Evolutionary conservation across 2,888 invertebrate species (phyloP).

Genomic region (Tetranychus truncatus): DNA sequence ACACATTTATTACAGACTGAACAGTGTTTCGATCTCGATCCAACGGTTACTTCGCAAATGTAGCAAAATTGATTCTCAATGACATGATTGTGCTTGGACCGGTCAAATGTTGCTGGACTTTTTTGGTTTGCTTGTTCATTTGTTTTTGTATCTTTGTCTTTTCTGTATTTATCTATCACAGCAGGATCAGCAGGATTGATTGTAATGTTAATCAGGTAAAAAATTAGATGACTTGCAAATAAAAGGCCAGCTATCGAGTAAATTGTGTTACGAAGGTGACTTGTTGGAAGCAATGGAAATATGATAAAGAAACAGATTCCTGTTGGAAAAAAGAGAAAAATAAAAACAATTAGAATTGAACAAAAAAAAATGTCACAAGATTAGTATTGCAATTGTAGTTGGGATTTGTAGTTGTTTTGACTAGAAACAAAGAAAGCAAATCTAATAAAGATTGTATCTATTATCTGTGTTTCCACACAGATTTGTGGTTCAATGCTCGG

Average conservation of each 20-base stretch:
- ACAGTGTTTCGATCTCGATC: constrained; percentile 74
- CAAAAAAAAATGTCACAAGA: no score
- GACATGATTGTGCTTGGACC: constrained; percentile 68
- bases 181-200: constrained; percentile 69
- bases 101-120: constrained; percentile 45
- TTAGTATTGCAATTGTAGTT: not conserved
- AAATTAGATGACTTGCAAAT: constrained; percentile 50
- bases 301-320: constrained; percentile 50
- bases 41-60: constrained; percentile 51
- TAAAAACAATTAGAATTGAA: not conserved
- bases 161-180: constrained; percentile 43
- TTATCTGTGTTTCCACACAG: no score
- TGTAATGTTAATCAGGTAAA: constrained; percentile 57
- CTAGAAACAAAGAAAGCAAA: no score
- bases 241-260: constrained; percentile 42
- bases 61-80: constrained; percentile 88
- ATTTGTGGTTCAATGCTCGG: no score
- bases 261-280: constrained; percentile 42
- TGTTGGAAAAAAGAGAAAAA: not conserved
- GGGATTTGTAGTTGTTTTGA: not conserved
- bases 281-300: constrained; percentile 48
- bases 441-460: no score
- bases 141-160: constrained; percentile 28
- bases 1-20: constrained; percentile 93
- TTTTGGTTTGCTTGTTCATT: constrained; percentile 40